These are phyloP conservation scores for Nesometra sesokonis DNA, from an alignment of 35 echinoderm and acorn worm species.

Conservation along the genomic window DNA sequence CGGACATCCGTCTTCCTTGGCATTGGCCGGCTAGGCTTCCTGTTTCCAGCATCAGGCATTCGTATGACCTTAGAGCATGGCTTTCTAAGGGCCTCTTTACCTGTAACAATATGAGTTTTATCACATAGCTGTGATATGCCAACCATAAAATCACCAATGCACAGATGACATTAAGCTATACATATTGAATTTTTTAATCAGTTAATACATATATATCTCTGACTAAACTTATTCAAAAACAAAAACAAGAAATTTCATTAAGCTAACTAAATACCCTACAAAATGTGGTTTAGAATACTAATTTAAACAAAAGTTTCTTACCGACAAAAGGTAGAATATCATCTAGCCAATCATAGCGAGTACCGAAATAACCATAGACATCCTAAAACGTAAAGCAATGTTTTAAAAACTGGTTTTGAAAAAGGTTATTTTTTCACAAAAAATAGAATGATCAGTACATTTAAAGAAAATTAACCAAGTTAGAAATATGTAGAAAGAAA, in stretches of 20 bases:
- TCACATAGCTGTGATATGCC: background rate
- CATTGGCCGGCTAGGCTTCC: background rate
- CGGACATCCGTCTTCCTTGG: background rate
- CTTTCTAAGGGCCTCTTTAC: background rate
- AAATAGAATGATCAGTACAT: no score
- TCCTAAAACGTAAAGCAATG: no score
- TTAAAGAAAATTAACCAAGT: no score
- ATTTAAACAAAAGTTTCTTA: background rate
- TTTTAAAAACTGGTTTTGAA: no score
- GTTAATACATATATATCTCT: no score
- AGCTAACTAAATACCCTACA: no score
- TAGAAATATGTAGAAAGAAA: no score
- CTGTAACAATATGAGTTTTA: background rate
- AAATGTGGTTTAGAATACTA: background rate
- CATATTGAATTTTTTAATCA: no score
- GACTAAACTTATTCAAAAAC: no score
- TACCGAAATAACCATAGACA: background rate
- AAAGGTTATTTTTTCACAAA: no score
- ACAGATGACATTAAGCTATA: no score
- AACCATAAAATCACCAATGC: background rate
- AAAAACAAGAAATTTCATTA: no score
- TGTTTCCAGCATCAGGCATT: background rate
- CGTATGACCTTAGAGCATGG: background rate
- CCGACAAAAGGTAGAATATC: background rate
- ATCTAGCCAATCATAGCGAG: background rate